Percentiles rank a stretch among this genome's conserved stretches.
phyloP scores from a whole-genome alignment of 64 coral and sea anemone species.

The Actinia equina region DNA sequence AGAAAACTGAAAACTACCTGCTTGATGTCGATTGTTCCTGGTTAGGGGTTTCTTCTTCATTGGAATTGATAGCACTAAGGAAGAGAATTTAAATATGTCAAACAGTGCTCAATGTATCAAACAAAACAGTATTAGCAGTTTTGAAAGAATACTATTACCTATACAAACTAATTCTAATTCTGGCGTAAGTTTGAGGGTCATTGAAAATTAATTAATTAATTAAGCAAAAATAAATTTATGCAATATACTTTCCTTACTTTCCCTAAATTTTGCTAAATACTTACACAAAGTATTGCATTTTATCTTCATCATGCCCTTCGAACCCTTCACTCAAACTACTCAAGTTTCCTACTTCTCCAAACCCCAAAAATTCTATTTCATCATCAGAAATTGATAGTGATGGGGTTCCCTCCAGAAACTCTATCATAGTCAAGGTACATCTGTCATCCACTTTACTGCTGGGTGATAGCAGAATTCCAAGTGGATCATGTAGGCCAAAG shows the following conservation, averaged over 20 bases:
- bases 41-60: background rate
- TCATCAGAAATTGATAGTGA: constrained; percentile 34
- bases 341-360: constrained; percentile 12
- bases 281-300: too few relatives aligned
- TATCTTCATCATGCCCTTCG: background rate
- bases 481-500: constrained; percentile 60
- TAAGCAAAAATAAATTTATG: too few relatives aligned
- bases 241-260: too few relatives aligned
- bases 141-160: background rate
- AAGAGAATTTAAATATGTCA: background rate
- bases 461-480: constrained; percentile 47
- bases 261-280: too few relatives aligned
- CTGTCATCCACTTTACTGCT: constrained; percentile 27
- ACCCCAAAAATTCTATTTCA: constrained; percentile 47
- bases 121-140: background rate
- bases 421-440: constrained; percentile 31
- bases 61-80: background rate
- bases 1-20: background rate
- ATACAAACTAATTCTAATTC: too few relatives aligned
- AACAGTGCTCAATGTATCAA: background rate
- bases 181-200: too few relatives aligned
- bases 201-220: too few relatives aligned
- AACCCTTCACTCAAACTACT: background rate
- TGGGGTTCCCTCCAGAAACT: constrained; percentile 13
- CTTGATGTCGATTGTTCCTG: background rate